These are phyloP conservation scores for Neofelis nebulosa DNA, from an alignment of 2,113 vertebrate genomes.

Conservation along the genomic window DNA sequence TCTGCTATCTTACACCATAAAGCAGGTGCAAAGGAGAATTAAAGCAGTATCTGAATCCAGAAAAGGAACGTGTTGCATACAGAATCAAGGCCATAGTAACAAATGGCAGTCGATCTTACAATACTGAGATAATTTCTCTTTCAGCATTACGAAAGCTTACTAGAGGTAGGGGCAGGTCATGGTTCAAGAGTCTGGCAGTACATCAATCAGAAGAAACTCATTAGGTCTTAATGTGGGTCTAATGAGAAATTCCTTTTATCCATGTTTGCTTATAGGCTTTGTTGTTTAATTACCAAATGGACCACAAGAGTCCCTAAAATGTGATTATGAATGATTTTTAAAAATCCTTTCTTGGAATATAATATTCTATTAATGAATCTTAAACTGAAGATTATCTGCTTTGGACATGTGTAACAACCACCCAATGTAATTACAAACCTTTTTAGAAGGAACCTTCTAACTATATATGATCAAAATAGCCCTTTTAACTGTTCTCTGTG, in stretches of 20 bases:
- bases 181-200: slow-evolving; percentile 74
- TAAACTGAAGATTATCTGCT: slow-evolving; percentile 9
- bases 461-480: slow-evolving; percentile 1
- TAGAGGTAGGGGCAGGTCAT: slow-evolving; percentile 67
- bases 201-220: slow-evolving; percentile 79
- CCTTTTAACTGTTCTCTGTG: not conserved
- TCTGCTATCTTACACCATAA: slow-evolving; percentile 60
- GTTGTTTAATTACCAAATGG: slow-evolving; percentile 72
- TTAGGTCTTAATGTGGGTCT: slow-evolving; percentile 80
- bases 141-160: slow-evolving; percentile 16
- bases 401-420: not conserved
- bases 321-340: slow-evolving; percentile 49
- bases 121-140: slow-evolving; percentile 59
- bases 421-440: not conserved
- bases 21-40: slow-evolving; percentile 67
- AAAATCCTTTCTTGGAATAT: slow-evolving; percentile 39
- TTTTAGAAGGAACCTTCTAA: slow-evolving; percentile 15
- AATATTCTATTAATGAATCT: slow-evolving; percentile 52
- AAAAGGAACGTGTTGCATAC: not conserved
- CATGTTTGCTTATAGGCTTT: slow-evolving; percentile 78
- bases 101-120: slow-evolving; percentile 46
- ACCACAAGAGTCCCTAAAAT: slow-evolving; percentile 50
- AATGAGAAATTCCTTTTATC: slow-evolving; percentile 77
- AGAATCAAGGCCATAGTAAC: slow-evolving; percentile 63
- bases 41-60: slow-evolving; percentile 67